Conservation (phyloP, 2,797 vertebrate species). For the Perodicticus potto region DNA sequence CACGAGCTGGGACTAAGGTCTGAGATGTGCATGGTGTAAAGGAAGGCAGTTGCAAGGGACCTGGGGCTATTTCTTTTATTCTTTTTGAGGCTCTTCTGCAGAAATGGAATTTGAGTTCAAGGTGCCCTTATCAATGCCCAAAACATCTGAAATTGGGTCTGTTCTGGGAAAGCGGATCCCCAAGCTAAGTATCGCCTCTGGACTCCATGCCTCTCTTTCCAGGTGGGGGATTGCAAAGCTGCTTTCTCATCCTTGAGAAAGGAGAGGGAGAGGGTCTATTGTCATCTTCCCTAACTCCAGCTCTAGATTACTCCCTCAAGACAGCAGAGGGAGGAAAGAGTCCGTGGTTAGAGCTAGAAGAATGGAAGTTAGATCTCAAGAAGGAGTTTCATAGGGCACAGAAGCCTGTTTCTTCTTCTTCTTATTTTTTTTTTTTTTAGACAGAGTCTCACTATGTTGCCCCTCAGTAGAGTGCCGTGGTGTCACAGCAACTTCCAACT, state of each 20-base stretch:
- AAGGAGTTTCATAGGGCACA: not conserved
- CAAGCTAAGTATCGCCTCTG: not conserved
- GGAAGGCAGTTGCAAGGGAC: constrained; percentile 9
- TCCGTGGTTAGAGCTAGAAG: not conserved
- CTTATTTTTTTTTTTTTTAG: too few species aligned
- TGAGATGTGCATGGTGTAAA: not conserved
- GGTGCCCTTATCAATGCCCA: constrained; percentile 8
- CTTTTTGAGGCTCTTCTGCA: constrained; percentile 44
- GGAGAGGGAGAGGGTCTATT: not conserved
- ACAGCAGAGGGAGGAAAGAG: not conserved
- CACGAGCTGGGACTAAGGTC: not conserved
- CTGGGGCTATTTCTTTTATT: not conserved
- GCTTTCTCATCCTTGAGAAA: not conserved
- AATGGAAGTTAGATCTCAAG: constrained; percentile 6
- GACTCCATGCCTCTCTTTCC: not conserved
- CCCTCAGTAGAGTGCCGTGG: too few species aligned
- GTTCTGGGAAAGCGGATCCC: constrained; percentile 54
- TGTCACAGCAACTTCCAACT: too few species aligned
- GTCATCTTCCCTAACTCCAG: not conserved
- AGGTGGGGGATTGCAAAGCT: not conserved
- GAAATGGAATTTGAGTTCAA: constrained; percentile 50
- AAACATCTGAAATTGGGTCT: constrained; percentile 57
- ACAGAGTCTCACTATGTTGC: too few species aligned
- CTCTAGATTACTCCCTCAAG: not conserved
- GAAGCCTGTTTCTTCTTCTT: not conserved